Conservation (phyloP, 2,888 invertebrate genomes). For the Euproctis similis region DNA sequence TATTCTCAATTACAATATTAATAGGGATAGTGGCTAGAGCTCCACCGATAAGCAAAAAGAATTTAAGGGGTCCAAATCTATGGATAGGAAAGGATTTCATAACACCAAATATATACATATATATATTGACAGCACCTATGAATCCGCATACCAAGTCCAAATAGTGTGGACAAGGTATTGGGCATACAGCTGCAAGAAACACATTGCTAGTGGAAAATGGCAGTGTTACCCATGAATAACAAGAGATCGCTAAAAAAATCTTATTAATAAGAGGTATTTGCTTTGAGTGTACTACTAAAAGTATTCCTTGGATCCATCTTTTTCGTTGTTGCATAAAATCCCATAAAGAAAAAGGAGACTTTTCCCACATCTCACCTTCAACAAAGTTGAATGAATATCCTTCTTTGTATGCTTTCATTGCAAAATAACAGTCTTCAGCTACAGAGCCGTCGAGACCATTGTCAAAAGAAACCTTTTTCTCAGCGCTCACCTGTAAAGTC, state of each 20-base stretch:
- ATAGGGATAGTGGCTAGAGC: slow-evolving; percentile 94
- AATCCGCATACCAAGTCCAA: slow-evolving; percentile 93
- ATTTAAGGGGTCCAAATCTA: slow-evolving; percentile 87
- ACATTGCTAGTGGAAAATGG: slow-evolving; percentile 94
- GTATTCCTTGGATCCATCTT: slow-evolving; percentile 95
- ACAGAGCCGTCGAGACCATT: slow-evolving; percentile 97
- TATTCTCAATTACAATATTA: slow-evolving; percentile 95
- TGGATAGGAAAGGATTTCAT: slow-evolving; percentile 95
- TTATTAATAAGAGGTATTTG: slow-evolving; percentile 87
- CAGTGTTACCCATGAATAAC: slow-evolving; percentile 97
- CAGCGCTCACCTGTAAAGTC: slow-evolving; percentile 88
- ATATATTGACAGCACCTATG: slow-evolving; percentile 94
- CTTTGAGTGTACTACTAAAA: slow-evolving; percentile 90
- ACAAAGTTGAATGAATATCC: slow-evolving; percentile 96
- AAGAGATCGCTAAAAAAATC: slow-evolving; percentile 87
- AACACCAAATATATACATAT: slow-evolving; percentile 99
- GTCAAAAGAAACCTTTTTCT: slow-evolving; percentile 93
- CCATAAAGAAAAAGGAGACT: slow-evolving; percentile 95
- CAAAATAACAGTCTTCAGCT: slow-evolving; percentile 98
- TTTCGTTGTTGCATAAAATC: slow-evolving; percentile 98
- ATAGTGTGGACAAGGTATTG: slow-evolving; percentile 88
- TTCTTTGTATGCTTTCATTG: slow-evolving; percentile 93
- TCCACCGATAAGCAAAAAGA: slow-evolving; percentile 87
- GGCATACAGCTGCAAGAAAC: slow-evolving; percentile 87
- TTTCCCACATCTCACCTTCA: slow-evolving; percentile 99